Evolutionary conservation across 2,113 vertebrate species (phyloP).

Genomic region (cattle (Bos taurus)): ARS-UCD2.0 NC_037343.1:43052501-43053000

Average conservation of each 20-base stretch:
- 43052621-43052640: not conserved
- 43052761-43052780: not conserved
- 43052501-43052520: not conserved
- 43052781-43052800: not conserved
- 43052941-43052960: not conserved
- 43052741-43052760: not conserved
- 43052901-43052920: not conserved
- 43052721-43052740: not conserved
- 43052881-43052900: not conserved
- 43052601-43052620: not conserved
- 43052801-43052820: not conserved
- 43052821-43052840: not conserved
- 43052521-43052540: not conserved
- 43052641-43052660: not conserved
- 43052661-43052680: not conserved
- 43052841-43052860: not conserved
- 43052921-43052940: not conserved
- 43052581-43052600: not conserved
- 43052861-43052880: slow-evolving; percentile 29
- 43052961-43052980: not conserved
- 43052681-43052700: not conserved
- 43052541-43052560: not conserved
- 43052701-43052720: not conserved
- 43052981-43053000: not conserved
- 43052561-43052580: not conserved